phyloP scores from a whole-genome alignment of 2,888 invertebrate species.

The Dendrolimus pini region DNA sequence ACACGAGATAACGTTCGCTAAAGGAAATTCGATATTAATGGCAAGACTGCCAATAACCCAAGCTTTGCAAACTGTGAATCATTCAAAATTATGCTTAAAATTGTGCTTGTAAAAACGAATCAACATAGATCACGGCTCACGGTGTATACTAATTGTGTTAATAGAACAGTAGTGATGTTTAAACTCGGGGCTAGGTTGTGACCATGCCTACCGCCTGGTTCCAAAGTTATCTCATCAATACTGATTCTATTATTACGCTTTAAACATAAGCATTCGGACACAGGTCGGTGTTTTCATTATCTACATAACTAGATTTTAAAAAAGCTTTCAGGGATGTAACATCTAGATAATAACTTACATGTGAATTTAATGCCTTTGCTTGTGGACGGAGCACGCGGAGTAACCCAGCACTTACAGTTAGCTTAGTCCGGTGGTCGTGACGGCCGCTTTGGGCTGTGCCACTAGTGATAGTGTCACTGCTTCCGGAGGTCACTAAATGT shows the following conservation, averaged over 20 bases:
- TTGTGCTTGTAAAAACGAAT: slow-evolving; percentile 50
- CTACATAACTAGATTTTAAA: slow-evolving; percentile 34
- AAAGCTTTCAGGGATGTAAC: slow-evolving; percentile 68
- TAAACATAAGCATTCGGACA: slow-evolving; percentile 50
- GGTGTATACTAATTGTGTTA: slow-evolving; percentile 59
- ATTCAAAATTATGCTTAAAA: slow-evolving; percentile 52
- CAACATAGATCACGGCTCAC: slow-evolving; percentile 58
- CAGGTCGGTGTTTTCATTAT: slow-evolving; percentile 11
- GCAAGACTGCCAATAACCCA: slow-evolving; percentile 52
- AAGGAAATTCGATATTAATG: slow-evolving; percentile 4
- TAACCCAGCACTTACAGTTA: slow-evolving; percentile 76
- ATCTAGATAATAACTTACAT: slow-evolving; percentile 51
- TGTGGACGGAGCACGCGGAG: slow-evolving; percentile 73
- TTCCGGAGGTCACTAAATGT: slow-evolving; percentile 65
- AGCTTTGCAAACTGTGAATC: slow-evolving; percentile 70
- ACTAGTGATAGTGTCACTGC: slow-evolving; percentile 61
- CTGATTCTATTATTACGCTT: slow-evolving; percentile 53
- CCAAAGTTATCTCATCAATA: slow-evolving; percentile 36
- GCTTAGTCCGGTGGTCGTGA: slow-evolving; percentile 65
- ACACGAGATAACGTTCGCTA: slow-evolving; percentile 1
- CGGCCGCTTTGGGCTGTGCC: slow-evolving; percentile 67
- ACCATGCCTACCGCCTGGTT: slow-evolving; percentile 65
- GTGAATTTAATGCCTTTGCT: slow-evolving; percentile 73
- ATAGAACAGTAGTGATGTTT: slow-evolving; percentile 46
- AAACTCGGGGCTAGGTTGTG: slow-evolving; percentile 48